Base-by-base conservation (phyloP, 2,888 invertebrate genomes). In the Pterobdella sp. region DNA sequence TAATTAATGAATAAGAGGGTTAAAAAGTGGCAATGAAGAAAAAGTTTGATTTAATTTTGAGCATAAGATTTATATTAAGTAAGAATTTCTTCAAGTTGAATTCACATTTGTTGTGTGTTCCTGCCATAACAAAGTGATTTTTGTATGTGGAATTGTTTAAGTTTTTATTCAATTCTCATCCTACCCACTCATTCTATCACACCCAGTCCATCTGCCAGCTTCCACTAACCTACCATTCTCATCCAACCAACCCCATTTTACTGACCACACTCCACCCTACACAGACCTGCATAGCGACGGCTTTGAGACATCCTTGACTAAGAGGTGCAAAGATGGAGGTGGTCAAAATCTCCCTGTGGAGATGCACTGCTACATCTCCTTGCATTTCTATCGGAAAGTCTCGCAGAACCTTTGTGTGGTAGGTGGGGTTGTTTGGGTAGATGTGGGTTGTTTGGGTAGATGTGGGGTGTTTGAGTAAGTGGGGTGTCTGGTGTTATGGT, bases 371-470 rank as follows among this genome's bases (percentile, higher is more conserved):
- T 63, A 96, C 93, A 82, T 95, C 95, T 31, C 95, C 95, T 75
- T 94, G 87, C 74, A 96, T 86, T 84, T 95, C 95, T 83, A 95
- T 94, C 0, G 95, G 95, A 85, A 95, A 95, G 85, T 95, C 94
- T 85, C 92, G 92, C 77, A 94, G 86, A 69, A 93, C 92, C 94
- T 94, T 86, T 26, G 7, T 31, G 29, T 56, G 60, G 31, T 31
- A 32, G 65, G 29, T 29, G 65, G 65, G 49, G 49, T 14, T 7
- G 49, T 14, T 7, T 14, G 26, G 4, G 3, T 26, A 56, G 60
- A 56, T 56, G 60, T 22, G 3, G 60, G 4, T 18, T 7, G 49
- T 14, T 7, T 14, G 26, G 4, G 3, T 26, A 56, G 60, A 56
- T 56, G 60, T 22, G 3, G 60, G 4, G n/a, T n/a, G n/a, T n/a